Conservation (phyloP, 2,888 invertebrate genomes). For the Philereme vetulata region DNA sequence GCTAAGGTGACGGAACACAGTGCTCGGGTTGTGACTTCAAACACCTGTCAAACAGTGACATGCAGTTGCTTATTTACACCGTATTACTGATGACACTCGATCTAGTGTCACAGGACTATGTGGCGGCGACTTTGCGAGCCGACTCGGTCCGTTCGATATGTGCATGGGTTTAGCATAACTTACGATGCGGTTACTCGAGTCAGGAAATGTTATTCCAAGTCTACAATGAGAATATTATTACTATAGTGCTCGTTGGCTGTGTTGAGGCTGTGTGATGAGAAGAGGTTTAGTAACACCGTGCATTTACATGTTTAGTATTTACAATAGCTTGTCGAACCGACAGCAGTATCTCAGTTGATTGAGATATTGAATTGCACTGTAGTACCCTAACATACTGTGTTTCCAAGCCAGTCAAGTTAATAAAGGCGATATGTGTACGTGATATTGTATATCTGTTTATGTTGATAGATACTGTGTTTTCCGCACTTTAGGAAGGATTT, state of each 20-base stretch:
- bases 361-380: constrained; percentile 56
- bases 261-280: constrained; percentile 83
- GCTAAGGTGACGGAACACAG: constrained; percentile 81
- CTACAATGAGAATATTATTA: constrained; percentile 81
- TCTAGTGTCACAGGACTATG: constrained; percentile 53
- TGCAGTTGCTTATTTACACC: constrained; percentile 82
- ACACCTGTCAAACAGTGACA: constrained; percentile 83
- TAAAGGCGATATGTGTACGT: constrained; percentile 65
- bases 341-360: constrained; percentile 62
- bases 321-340: constrained; percentile 66
- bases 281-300: constrained; percentile 84
- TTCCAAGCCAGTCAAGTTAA: constrained; percentile 67
- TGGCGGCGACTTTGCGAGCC: constrained; percentile 59
- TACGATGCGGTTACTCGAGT: constrained; percentile 81
- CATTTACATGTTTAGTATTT: constrained; percentile 79
- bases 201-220: constrained; percentile 81
- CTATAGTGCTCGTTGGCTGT: constrained; percentile 83
- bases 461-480: constrained; percentile 55
- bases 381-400: constrained; percentile 62
- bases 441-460: constrained; percentile 43
- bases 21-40: constrained; percentile 82
- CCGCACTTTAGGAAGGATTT: constrained; percentile 52
- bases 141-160: constrained; percentile 72
- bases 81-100: constrained; percentile 57
- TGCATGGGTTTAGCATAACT: constrained; percentile 83